Conservation (phyloP, 2,113 vertebrate species). For the Esox niger region DNA sequence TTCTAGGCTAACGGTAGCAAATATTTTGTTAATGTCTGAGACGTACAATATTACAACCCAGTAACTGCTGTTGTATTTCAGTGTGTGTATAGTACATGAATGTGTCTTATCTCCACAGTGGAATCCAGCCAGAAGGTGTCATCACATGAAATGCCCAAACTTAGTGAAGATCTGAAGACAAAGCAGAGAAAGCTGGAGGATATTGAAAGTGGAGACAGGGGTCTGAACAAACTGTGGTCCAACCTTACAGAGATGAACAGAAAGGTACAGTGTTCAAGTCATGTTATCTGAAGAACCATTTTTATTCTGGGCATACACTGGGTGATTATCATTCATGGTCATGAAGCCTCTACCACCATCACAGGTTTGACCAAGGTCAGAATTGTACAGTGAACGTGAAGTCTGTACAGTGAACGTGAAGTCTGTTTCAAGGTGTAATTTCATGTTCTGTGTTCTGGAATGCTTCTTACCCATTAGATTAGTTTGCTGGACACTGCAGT, state of each 20-base stretch:
- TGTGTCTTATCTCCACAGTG: conserved; percentile 74
- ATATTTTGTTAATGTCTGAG: too few species aligned
- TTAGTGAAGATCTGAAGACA: conserved; percentile 88
- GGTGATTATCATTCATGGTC: not conserved
- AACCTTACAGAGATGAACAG: conserved; percentile 93
- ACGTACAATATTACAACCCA: not conserved
- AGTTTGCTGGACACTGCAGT: conserved; percentile 82
- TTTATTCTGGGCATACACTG: not conserved
- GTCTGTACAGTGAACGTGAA: not conserved
- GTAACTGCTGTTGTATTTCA: not conserved
- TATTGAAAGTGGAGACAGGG: conserved; percentile 84
- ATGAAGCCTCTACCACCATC: not conserved
- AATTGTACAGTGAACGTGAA: not conserved
- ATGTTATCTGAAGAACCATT: not conserved
- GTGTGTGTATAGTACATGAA: not conserved
- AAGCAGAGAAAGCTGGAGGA: conserved; percentile 84
- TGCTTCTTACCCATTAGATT: conserved; percentile 67
- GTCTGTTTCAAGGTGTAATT: not conserved
- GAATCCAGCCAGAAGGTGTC: conserved; percentile 90
- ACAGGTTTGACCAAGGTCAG: not conserved
- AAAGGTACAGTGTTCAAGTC: conserved; percentile 76
- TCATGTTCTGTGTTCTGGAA: not conserved
- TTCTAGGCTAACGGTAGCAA: too few species aligned
- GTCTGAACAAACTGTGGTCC: conserved; percentile 86
- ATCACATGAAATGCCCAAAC: conserved; percentile 87